Conservation (phyloP, 2,797 vertebrate genomes). For the Botia kubotai region DNA sequence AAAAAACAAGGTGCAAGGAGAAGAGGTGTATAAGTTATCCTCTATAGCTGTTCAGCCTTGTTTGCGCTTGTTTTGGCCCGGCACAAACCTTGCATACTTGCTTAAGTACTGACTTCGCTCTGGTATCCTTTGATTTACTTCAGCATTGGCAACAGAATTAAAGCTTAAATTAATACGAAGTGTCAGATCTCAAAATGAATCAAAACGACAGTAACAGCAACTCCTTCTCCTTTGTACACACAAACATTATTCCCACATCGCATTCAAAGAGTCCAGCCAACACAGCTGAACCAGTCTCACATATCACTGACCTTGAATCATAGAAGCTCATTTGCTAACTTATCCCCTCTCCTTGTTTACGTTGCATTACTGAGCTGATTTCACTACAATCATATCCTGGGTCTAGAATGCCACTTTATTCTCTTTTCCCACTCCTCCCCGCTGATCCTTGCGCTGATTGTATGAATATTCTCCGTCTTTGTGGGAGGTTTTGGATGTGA, state of each 20-base stretch:
- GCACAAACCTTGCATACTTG: neutral
- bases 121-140: constrained; percentile 6
- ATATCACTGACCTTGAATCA: constrained; percentile 24
- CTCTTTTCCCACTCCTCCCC: neutral
- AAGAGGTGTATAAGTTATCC: neutral
- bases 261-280: constrained; percentile 40
- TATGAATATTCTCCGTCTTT: constrained; percentile 25
- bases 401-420: constrained; percentile 1
- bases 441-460: constrained; percentile 9
- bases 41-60: constrained; percentile 9
- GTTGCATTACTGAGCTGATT: neutral
- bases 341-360: constrained; percentile 13
- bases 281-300: constrained; percentile 39
- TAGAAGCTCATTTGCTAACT: constrained; percentile 18
- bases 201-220: constrained; percentile 38
- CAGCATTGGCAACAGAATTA: constrained; percentile 12
- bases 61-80: constrained; percentile 22
- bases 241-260: constrained; percentile 38
- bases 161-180: constrained; percentile 22
- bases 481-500: constrained; percentile 43
- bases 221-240: constrained; percentile 36
- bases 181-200: constrained; percentile 13
- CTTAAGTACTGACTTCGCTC: constrained; percentile 28
- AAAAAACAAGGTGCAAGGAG: neutral
- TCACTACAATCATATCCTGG: neutral